Conservation (phyloP, 2,888 invertebrate genomes). For the Caenorhabditis afra region DNA sequence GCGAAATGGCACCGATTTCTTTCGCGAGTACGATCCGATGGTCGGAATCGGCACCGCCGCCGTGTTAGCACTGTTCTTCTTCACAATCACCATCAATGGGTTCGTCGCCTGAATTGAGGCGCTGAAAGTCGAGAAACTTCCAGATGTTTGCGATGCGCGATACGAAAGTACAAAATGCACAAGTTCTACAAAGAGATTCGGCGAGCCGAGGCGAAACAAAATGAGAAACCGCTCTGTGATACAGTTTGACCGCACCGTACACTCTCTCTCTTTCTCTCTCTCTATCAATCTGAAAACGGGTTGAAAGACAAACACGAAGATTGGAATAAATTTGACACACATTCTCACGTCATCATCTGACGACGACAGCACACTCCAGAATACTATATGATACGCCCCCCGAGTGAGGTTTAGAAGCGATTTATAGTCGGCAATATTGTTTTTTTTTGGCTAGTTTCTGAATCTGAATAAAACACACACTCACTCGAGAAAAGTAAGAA, state of each 20-base stretch:
- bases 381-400: slow-evolving; percentile 9
- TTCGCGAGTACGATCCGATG: slow-evolving; percentile 75
- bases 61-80: slow-evolving; percentile 74
- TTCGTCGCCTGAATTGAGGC: too few relatives aligned
- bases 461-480: slow-evolving; percentile 13
- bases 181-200: slow-evolving; percentile 69
- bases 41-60: slow-evolving; percentile 76
- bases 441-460: slow-evolving; percentile 36
- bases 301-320: slow-evolving; percentile 33
- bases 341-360: slow-evolving; percentile 31
- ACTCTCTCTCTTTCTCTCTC: too few relatives aligned
- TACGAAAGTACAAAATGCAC: slow-evolving; percentile 69
- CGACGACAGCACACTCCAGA: too few relatives aligned
- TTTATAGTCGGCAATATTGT: background rate
- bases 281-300: slow-evolving; percentile 33
- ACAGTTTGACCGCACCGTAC: slow-evolving; percentile 36
- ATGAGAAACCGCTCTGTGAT: slow-evolving; percentile 41
- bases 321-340: slow-evolving; percentile 23
- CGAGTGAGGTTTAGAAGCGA: slow-evolving; percentile 1
- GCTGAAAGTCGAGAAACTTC: too few relatives aligned
- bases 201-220: slow-evolving; percentile 43
- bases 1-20: slow-evolving; percentile 72
- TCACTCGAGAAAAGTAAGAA: background rate
- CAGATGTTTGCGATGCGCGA: slow-evolving; percentile 69
- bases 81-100: slow-evolving; percentile 68